Evolutionary conservation across 2,888 invertebrate genomes (phyloP).

Genomic region (Tetropium fuscum): DNA sequence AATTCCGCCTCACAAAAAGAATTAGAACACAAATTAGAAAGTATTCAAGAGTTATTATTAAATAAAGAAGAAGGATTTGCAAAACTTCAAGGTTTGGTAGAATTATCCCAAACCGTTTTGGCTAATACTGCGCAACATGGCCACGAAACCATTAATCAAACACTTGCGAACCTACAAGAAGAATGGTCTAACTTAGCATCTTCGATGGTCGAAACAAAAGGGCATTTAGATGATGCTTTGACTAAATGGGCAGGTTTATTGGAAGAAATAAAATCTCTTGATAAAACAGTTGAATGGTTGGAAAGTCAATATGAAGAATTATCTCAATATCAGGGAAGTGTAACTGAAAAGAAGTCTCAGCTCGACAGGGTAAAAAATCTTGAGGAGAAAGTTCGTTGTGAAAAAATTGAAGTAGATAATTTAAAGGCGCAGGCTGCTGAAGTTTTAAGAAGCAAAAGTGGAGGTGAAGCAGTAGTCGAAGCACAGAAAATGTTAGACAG

Average conservation of each 20-base stretch:
- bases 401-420: constrained; percentile 90
- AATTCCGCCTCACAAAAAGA: constrained; percentile 87
- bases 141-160: constrained; percentile 87
- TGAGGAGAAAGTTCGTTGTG: constrained; percentile 90
- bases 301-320: constrained; percentile 81
- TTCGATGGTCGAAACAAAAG: constrained; percentile 91
- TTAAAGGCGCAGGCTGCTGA: constrained; percentile 86
- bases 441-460: constrained; percentile 88
- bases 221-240: constrained; percentile 87
- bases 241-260: constrained; percentile 92
- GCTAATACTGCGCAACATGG: constrained; percentile 92
- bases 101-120: constrained; percentile 89
- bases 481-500: constrained; percentile 87
- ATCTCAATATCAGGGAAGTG: constrained; percentile 80
- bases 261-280: constrained; percentile 87
- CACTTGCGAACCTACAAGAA: constrained; percentile 85
- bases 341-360: constrained; percentile 88
- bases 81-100: constrained; percentile 89
- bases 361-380: constrained; percentile 86
- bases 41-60: constrained; percentile 87
- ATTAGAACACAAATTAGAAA: constrained; percentile 85
- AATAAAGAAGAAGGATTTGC: constrained; percentile 94
- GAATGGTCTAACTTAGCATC: constrained; percentile 90
- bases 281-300: constrained; percentile 84
- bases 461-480: constrained; percentile 84